Evolutionary conservation across 2,888 invertebrate species (phyloP).

Genomic region (Aphodius granarius): DNA sequence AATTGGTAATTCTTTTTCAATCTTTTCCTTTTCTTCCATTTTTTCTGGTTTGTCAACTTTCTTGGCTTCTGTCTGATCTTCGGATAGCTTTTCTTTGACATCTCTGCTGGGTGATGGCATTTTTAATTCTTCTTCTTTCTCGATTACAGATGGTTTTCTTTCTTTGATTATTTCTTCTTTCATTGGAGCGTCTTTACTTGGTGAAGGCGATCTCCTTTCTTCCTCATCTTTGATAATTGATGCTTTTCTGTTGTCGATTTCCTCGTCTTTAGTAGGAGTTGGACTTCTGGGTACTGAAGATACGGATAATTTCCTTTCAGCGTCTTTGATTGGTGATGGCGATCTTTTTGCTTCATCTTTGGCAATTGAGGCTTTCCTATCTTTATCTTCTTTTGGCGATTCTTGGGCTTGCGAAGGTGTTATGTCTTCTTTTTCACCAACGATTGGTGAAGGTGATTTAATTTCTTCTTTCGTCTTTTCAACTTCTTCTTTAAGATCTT

Average conservation of each 20-base stretch:
- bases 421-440: constrained; percentile 28
- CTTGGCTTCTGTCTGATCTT: background rate
- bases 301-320: background rate
- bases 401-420: constrained; percentile 42
- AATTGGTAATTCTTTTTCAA: constrained; percentile 1
- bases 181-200: background rate
- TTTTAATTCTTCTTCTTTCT: constrained; percentile 8
- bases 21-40: background rate
- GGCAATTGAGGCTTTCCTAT: background rate
- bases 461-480: constrained; percentile 33
- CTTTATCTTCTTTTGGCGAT: constrained; percentile 25
- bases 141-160: background rate
- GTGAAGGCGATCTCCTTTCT: background rate
- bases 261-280: constrained; percentile 14
- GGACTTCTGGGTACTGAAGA: background rate
- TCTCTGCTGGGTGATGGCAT: too few species aligned
- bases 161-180: background rate
- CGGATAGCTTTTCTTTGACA: too few species aligned
- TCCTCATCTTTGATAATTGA: background rate
- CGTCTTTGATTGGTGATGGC: background rate
- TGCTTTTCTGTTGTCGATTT: constrained; percentile 3
- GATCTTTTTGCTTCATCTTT: background rate
- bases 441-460: constrained; percentile 30
- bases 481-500: background rate
- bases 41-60: background rate